These are phyloP conservation scores for Centrocercus urophasianus DNA, from an alignment of 2,113 vertebrate genomes.

Conservation along the genomic window DNA sequence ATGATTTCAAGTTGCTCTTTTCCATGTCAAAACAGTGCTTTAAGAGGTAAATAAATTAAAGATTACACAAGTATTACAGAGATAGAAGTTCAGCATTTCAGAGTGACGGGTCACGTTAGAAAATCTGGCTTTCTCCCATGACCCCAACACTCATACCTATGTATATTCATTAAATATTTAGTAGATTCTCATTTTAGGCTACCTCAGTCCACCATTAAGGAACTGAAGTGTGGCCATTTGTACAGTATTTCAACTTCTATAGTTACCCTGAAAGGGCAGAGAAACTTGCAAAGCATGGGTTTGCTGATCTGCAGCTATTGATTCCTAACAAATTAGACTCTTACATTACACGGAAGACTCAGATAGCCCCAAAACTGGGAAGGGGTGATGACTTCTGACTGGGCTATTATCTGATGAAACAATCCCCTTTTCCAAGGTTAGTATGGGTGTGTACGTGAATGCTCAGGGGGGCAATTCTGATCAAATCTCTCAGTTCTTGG, in stretches of 20 bases:
- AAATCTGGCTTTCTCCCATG: neutral
- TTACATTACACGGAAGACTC: neutral
- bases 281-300: neutral
- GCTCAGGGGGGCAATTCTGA: neutral
- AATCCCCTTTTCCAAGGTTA: neutral
- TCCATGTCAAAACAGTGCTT: neutral
- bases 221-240: neutral
- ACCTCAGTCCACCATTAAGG: neutral
- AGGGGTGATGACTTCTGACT: neutral
- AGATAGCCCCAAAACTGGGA: neutral
- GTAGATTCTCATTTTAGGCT: neutral
- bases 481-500: conserved; percentile 28
- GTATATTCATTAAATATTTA: neutral
- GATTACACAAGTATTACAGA: neutral
- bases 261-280: neutral
- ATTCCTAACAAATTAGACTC: neutral
- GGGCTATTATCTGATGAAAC: neutral
- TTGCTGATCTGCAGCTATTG: neutral
- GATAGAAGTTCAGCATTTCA: neutral
- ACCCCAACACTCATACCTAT: neutral
- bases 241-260: neutral
- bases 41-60: conserved; percentile 15
- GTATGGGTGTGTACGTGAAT: neutral
- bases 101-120: neutral
- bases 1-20: neutral